Evolutionary conservation across 1,140 invertebrate species (phyloP), one percentile per base, ranked within the genome.

Genomic region (Aphelinus certus): DNA sequence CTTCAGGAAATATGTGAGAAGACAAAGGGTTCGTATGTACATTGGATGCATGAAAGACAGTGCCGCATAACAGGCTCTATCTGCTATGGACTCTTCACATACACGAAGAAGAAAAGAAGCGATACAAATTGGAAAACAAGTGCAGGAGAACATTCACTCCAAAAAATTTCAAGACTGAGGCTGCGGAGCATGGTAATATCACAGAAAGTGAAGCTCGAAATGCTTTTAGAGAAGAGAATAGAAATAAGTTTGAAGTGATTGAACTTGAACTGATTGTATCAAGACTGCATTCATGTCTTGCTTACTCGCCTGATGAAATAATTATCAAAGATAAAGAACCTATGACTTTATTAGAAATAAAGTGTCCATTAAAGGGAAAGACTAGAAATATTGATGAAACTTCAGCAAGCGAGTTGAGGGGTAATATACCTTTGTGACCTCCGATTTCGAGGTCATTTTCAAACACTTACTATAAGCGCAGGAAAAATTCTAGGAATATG

Each of bases 321-420:
- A 55, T 79, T 26, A 51, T 71, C 53, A 60, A 76, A 51, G 63
- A 69, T n/a, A 43, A 66, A 7, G 67, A 46, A 49, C 66, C 65
- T 7, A n/a, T 65, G 6, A 62, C 57, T 66, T 56, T 79, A 56
- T 68, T 79, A 58, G 77, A 79, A 63, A 78, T 78, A 3, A 79
- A 78, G 72, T 66, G 49, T 51, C 48, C 49, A 55, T n/a, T 45
- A 3, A 10, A 3, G 5, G 64, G 64, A 42, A 66, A 66, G 55
- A 53, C 48, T 66, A 3, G 3, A 9, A 26, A 7, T 7, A 66
- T 66, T 9, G 5, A 55, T 4, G 26, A 51, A 51, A 42, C 42
- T 6, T 7, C 55, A 6, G 3, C 42, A 9, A 61, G 60, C 45
- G 26, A 61, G 7, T 4, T 42, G 43, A 61, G 45, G 45, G 26